Evolutionary conservation across 2,113 vertebrate species (phyloP).

Genomic region (Mesocricetus auratus): DNA sequence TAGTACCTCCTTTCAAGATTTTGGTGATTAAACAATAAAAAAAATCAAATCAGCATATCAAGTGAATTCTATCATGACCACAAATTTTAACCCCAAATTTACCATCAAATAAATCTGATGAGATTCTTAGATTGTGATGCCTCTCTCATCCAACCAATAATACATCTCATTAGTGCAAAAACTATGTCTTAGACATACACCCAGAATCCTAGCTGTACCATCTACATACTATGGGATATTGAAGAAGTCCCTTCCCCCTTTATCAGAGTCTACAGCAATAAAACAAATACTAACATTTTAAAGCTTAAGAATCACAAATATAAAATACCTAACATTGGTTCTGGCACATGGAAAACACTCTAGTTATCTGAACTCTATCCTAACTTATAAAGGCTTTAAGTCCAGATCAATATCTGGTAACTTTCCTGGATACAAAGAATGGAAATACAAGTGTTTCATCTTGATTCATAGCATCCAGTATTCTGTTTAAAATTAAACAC

Average conservation of each 20-base stretch:
- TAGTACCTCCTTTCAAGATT: not conserved
- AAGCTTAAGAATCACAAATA: conserved; percentile 24
- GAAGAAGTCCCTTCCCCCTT: conserved; percentile 21
- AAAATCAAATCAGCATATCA: not conserved
- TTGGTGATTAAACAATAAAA: not conserved
- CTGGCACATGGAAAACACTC: conserved; percentile 51
- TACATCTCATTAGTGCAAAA: conserved; percentile 10
- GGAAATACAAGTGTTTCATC: conserved; percentile 35
- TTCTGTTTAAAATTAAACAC: conserved; percentile 57
- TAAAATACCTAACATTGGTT: conserved; percentile 15
- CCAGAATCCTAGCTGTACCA: conserved; percentile 11
- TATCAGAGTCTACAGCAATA: conserved; percentile 49
- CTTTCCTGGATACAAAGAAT: conserved; percentile 19
- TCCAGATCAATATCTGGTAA: not conserved
- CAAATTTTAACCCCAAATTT: conserved; percentile 34
- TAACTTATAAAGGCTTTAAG: conserved; percentile 28
- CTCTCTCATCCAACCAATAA: not conserved
- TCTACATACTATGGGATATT: conserved; percentile 33
- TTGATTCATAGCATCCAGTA: not conserved
- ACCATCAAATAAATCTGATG: not conserved
- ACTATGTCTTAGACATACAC: not conserved
- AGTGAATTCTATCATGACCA: conserved; percentile 47
- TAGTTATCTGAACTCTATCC: conserved; percentile 45
- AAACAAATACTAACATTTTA: conserved; percentile 48
- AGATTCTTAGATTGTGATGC: conserved; percentile 29